Conservation (phyloP, 2,797 vertebrate species). For the Peromyscus eremicus region DNA sequence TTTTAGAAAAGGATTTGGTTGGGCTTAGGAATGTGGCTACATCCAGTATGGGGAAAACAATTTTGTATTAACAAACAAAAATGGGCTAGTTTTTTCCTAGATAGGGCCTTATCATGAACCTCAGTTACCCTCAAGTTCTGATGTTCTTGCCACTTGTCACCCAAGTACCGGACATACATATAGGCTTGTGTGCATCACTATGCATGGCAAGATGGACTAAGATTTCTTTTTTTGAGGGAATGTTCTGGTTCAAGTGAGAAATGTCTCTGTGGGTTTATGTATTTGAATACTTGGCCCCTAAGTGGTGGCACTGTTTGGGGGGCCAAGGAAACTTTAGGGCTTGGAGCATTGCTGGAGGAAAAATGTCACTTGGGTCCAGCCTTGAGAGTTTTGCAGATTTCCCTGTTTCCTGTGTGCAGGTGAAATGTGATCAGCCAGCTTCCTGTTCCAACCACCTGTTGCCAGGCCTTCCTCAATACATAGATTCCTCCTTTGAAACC, state of each 20-base stretch:
- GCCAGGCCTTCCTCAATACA: not conserved
- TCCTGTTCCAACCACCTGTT: not conserved
- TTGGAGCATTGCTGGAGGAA: not conserved
- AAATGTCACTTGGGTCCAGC: not conserved
- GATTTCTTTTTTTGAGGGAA: too few relatives aligned
- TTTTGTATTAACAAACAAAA: constrained; percentile 64
- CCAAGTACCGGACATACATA: not conserved
- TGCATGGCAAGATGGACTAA: not conserved
- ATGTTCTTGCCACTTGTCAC: not conserved
- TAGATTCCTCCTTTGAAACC: not conserved
- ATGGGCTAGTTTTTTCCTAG: constrained; percentile 25
- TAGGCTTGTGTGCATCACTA: not conserved
- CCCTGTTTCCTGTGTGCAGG: not conserved
- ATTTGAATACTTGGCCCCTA: not conserved
- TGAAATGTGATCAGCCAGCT: not conserved
- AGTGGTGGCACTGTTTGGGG: not conserved
- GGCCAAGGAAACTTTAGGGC: not conserved
- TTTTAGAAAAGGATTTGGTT: constrained; percentile 41
- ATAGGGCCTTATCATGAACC: not conserved
- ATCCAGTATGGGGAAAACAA: not conserved
- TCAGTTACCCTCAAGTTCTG: not conserved
- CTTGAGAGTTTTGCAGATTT: not conserved
- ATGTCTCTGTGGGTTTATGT: not conserved
- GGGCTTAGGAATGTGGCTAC: not conserved
- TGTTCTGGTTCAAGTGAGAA: not conserved